Percentiles rank a stretch among this genome's conserved stretches.
Conservation (phyloP, 2,113 vertebrate species). For the Silurus asotus region DNA sequence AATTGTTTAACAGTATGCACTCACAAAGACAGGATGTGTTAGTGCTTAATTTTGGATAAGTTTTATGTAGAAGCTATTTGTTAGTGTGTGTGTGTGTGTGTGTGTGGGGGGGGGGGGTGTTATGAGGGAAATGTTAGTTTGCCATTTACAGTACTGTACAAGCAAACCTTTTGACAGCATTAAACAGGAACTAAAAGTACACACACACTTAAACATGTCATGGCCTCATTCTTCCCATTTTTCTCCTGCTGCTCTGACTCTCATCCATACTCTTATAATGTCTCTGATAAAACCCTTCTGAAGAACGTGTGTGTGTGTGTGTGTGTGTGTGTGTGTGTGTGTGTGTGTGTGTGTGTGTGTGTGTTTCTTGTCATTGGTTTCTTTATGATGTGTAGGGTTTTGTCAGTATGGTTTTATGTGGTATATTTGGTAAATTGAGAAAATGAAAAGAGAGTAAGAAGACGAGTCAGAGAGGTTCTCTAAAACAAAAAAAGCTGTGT, state of each 20-base stretch:
- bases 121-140: background rate
- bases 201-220: background rate
- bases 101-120: background rate
- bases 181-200: background rate
- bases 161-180: background rate
- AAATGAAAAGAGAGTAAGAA: background rate
- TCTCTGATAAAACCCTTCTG: slow-evolving; percentile 2
- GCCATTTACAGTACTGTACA: background rate
- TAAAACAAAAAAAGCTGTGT: slow-evolving; percentile 27
- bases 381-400: background rate
- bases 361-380: slow-evolving; percentile 4
- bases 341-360: slow-evolving; percentile 27
- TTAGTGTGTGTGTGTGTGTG: slow-evolving; percentile 4
- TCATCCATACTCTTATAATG: slow-evolving; percentile 2
- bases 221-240: slow-evolving; percentile 25
- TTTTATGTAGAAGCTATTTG: background rate
- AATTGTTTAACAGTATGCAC: background rate
- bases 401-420: background rate
- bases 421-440: background rate
- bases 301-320: slow-evolving; percentile 4
- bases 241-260: background rate
- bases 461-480: background rate
- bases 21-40: background rate
- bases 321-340: slow-evolving; percentile 29
- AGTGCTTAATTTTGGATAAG: background rate